Base-by-base conservation (phyloP, 1,140 invertebrate genomes). In the Piezodorus guildinii region DNA sequence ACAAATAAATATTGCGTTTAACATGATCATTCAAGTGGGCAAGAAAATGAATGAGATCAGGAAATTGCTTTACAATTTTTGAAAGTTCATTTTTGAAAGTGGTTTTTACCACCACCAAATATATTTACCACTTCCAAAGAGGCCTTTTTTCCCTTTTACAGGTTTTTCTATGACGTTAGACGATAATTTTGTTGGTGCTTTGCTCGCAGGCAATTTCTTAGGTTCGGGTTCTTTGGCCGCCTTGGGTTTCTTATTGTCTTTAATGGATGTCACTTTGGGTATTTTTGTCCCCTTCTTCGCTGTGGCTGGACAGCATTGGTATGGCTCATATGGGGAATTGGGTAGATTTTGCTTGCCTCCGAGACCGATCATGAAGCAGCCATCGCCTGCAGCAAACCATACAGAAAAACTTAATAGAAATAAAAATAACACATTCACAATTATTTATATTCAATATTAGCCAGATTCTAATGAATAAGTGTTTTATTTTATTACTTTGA, bases 321-420 rank as follows among this genome's bases (percentile, higher is more conserved):
- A 91, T 71, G 88, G 85, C 83, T 88, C 85, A 79, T 87, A 89
- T 74, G 83, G 83, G 77, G 84, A 82, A 77, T 82, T 83, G 76
- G 86, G 85, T 74, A 80, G 75, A 34, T n/a, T 46, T 77, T 83
- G 80, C 81, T 87, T 87, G 80, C 86, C 86, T 78, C 86, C 87
- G 83, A 91, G 84, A 81, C 88, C 88, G 81, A 91, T 87, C 87
- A 89, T 89, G 87, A 91, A 90, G 87, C 88, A 91, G 85, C 88
- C 87, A 85, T 90, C 87, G 86, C 88, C 88, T 91, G 87, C 82
- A 81, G 77, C 76, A 78, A 81, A 80, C 56, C 63, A 67, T 66
- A 64, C 64, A 68, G 60, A 19, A 49, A 49, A 49, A 49, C 34
- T 39, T 39, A 39, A 39, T 39, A 39, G 34, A 39, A 39, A 39